Percentiles rank a stretch among this genome's conserved stretches.
Evolutionary conservation across 2,888 invertebrate genomes (phyloP).

Genomic region (Drosophila tanythrix): DNA sequence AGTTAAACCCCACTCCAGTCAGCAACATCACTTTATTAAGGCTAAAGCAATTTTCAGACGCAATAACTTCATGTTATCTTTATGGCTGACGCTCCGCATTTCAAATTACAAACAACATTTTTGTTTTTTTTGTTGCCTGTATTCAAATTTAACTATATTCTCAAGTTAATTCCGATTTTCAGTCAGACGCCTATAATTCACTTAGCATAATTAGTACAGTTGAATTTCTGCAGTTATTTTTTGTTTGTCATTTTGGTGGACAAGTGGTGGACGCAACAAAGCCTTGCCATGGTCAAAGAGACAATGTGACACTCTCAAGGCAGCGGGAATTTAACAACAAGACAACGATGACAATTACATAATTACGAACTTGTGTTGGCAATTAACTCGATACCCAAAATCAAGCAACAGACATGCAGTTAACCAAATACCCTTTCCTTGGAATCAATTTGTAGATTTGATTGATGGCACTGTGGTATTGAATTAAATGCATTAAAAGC

Average conservation of each 20-base stretch:
- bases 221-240: slow-evolving; percentile 28
- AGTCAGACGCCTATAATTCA: neutral
- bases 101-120: neutral
- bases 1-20: neutral
- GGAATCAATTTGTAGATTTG: slow-evolving; percentile 55
- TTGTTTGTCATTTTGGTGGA: slow-evolving; percentile 35
- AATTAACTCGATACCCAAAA: slow-evolving; percentile 66
- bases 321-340: slow-evolving; percentile 30
- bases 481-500: slow-evolving; percentile 33
- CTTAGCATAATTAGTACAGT: neutral
- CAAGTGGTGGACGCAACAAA: slow-evolving; percentile 26
- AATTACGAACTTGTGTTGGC: slow-evolving; percentile 72
- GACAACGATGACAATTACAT: slow-evolving; percentile 68
- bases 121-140: neutral
- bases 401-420: slow-evolving; percentile 5
- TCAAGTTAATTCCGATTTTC: neutral
- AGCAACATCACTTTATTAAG: neutral
- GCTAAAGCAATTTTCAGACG: neutral
- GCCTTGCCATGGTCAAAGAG: slow-evolving; percentile 60
- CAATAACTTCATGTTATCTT: neutral
- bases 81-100: neutral
- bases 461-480: slow-evolving; percentile 63
- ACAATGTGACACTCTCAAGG: slow-evolving; percentile 38
- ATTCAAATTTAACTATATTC: neutral
- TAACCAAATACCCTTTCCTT: slow-evolving; percentile 36